Base-by-base conservation (phyloP, 2,888 invertebrate species). In the Odontocerum albicorne region DNA sequence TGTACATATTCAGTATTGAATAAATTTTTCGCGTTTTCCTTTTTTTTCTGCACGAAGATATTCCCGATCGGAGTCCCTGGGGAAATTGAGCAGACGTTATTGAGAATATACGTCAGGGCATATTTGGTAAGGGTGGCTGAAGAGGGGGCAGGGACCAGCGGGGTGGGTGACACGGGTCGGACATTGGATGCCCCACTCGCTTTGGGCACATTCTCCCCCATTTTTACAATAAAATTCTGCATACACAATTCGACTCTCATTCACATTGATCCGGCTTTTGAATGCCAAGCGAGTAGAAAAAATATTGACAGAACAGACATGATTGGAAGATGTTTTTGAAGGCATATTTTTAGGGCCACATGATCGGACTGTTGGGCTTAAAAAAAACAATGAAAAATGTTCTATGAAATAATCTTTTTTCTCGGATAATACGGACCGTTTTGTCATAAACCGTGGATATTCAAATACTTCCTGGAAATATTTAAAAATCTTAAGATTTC, bases 31-130 rank as follows among this genome's bases (percentile, higher is more conserved):
- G 36, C 55, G 51, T 50, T 58, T 55, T 38, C 38, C 16, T 33
- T 49, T 49, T 56, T 57, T 55, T 58, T 58, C 45, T 54, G 21
- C 50, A 45, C 45, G 46, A 47, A 55, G 55, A 58, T 58, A 54
- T 55, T 56, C 55, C 45, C 58, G 55, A 51, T 50, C 50, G 13
- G 22, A 40, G 46, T 49, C 59, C 32, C 59, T 7, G 35, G 59
- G 59, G 59, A 59, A 59, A 59, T 59, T 46, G 52, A 47, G 55
- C 55, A 55, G 55, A 55, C 55, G 55, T 49, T 59, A 59, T 59
- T 55, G 59, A 55, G 55, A 55, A 53, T 52, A 53, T 59, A 59
- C 59, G 50, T 59, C 55, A 55, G 49, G 53, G 46, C 42, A 58
- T 57, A 52, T 39, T 35, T 21, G 20, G 31, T 27, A 21, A 44